These are phyloP conservation scores for Luehdorfia chinensis DNA, from an alignment of 1,140 invertebrate species.

Conservation along the genomic window DNA sequence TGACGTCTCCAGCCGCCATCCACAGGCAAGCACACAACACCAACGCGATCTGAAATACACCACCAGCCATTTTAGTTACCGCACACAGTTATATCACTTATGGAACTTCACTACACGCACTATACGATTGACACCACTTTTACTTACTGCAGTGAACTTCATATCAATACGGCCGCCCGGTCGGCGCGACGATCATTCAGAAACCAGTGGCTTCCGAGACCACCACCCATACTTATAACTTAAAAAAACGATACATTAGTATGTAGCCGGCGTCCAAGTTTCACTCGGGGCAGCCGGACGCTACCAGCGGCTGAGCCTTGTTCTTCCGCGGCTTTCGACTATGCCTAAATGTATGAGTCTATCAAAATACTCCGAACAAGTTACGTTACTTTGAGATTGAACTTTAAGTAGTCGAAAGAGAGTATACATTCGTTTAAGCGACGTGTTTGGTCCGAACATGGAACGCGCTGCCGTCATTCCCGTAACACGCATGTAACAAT, in stretches of 20 bases:
- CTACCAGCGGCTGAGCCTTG: slow-evolving; percentile 24
- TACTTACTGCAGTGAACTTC: slow-evolving; percentile 54
- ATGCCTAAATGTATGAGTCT: slow-evolving; percentile 42
- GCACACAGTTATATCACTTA: slow-evolving; percentile 12
- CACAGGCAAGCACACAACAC: slow-evolving; percentile 46
- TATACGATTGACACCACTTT: too few species aligned
- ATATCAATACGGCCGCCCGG: slow-evolving; percentile 51
- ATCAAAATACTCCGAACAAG: slow-evolving; percentile 32
- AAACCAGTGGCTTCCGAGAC: slow-evolving; percentile 38
- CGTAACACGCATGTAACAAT: slow-evolving; percentile 49
- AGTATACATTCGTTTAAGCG: slow-evolving; percentile 21
- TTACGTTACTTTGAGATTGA: slow-evolving; percentile 12
- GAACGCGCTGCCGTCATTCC: slow-evolving; percentile 58
- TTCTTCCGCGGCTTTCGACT: slow-evolving; percentile 53
- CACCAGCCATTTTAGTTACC: slow-evolving; percentile 10
- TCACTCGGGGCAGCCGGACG: slow-evolving; percentile 61
- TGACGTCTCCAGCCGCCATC: slow-evolving; percentile 40
- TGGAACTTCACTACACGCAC: slow-evolving; percentile 23
- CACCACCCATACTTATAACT: slow-evolving; percentile 69
- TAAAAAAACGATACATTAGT: slow-evolving; percentile 50
- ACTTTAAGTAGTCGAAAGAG: slow-evolving; percentile 24
- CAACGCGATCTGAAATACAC: slow-evolving; percentile 61
- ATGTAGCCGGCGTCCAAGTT: slow-evolving; percentile 57
- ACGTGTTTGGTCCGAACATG: slow-evolving; percentile 29
- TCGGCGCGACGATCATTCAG: slow-evolving; percentile 38